These are phyloP conservation scores for Galbula dea DNA, from an alignment of 2,113 vertebrate genomes.

Conservation along the genomic window DNA sequence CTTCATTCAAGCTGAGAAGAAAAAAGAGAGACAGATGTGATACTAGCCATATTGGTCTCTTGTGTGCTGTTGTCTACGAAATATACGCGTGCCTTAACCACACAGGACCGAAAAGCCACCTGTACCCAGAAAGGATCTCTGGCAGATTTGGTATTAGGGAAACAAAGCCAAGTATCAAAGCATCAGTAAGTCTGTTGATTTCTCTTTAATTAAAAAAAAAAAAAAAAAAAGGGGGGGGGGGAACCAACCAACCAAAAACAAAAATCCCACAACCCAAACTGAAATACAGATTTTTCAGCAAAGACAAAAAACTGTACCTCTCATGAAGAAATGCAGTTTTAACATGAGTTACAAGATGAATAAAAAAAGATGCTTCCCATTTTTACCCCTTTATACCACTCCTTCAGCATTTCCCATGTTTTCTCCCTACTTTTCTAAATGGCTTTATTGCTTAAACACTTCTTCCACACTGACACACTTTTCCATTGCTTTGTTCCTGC, in stretches of 20 bases:
- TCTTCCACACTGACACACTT: not conserved
- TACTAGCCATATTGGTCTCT: constrained; percentile 24
- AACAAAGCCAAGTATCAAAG: not conserved
- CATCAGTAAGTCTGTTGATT: not conserved
- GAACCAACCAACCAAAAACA: not conserved
- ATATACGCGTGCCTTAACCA: constrained; percentile 11
- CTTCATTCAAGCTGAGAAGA: constrained; percentile 21
- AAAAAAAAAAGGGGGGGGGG: too few species aligned
- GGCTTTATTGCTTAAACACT: not conserved
- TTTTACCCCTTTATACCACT: not conserved
- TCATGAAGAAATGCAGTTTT: not conserved
- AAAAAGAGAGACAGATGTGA: constrained; percentile 53
- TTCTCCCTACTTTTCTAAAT: not conserved
- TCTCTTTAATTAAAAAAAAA: not conserved
- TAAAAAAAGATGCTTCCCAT: not conserved
- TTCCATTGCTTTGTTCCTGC: not conserved
- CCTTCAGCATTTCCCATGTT: not conserved
- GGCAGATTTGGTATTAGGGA: not conserved
- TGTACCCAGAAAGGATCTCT: not conserved
- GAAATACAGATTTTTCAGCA: not conserved
- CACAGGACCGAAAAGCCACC: not conserved
- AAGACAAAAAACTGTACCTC: not conserved
- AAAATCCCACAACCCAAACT: not conserved
- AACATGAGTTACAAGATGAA: not conserved
- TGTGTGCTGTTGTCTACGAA: constrained; percentile 39